Evolutionary conservation across 2,797 vertebrate genomes (phyloP).

Genomic region (Hippocampus kuda): DNA sequence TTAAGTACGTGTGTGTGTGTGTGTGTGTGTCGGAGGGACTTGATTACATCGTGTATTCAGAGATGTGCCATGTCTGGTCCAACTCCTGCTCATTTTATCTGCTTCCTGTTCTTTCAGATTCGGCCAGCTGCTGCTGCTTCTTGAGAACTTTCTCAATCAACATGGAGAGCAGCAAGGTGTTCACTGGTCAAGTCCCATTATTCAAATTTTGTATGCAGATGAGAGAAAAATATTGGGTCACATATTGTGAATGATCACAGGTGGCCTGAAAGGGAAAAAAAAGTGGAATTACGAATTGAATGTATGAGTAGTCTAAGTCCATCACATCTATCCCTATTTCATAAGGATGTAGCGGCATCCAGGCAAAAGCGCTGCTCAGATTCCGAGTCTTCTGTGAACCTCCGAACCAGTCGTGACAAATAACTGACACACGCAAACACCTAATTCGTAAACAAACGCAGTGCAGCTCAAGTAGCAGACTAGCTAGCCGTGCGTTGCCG

Average conservation of each 20-base stretch:
- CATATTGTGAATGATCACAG: not conserved
- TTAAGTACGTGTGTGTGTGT: not conserved
- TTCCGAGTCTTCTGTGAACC: too few relatives aligned
- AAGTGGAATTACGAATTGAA: too few relatives aligned
- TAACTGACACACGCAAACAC: too few relatives aligned
- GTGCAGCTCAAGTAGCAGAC: too few relatives aligned
- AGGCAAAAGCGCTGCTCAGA: too few relatives aligned
- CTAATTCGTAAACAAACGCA: too few relatives aligned
- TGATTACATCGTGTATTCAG: slow-evolving; percentile 39
- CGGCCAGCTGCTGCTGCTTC: slow-evolving; percentile 8
- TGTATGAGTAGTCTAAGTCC: too few relatives aligned
- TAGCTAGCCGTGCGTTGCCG: too few relatives aligned
- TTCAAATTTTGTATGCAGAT: not conserved
- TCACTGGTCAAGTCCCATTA: not conserved
- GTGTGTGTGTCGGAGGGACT: slow-evolving; percentile 15
- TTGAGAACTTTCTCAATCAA: slow-evolving; percentile 13
- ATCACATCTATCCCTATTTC: too few relatives aligned
- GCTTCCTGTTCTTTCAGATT: not conserved
- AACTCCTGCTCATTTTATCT: slow-evolving; percentile 8
- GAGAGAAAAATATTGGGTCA: not conserved
- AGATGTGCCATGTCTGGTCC: slow-evolving; percentile 6
- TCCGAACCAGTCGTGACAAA: too few relatives aligned
- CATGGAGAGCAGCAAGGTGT: slow-evolving; percentile 72
- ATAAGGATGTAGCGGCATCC: too few relatives aligned
- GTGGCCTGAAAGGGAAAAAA: too few relatives aligned